Percentiles rank a stretch among this genome's conserved stretches.
These are phyloP conservation scores for Malurus cyaneus DNA, from an alignment of 2,113 vertebrate genomes.

Conservation along the genomic window DNA sequence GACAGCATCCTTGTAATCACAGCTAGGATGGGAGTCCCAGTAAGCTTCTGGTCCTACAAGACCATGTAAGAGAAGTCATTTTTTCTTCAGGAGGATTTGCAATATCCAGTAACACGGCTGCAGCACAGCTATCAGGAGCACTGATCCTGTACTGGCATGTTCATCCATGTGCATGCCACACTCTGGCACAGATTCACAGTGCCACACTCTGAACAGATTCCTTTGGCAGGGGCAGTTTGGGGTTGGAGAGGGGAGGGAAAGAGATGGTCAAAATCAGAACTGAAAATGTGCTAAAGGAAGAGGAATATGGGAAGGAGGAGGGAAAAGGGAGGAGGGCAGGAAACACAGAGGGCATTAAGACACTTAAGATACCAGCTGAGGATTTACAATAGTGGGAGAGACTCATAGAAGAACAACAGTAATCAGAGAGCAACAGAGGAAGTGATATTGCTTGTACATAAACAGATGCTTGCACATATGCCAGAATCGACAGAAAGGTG, in stretches of 20 bases:
- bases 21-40: neutral
- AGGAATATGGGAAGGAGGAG: neutral
- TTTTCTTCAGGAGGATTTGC: neutral
- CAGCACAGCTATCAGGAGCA: neutral
- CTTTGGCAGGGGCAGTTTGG: neutral
- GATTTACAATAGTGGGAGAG: neutral
- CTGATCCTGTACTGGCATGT: fast-evolving
- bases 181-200: too few species aligned
- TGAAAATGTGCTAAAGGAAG: neutral
- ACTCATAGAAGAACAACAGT: neutral
- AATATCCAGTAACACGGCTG: fast-evolving
- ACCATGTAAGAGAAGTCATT: neutral
- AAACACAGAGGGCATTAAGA: neutral
- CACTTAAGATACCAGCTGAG: neutral
- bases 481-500: neutral
- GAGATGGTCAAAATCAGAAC: neutral
- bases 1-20: neutral
- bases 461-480: neutral
- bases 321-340: neutral
- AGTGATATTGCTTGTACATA: neutral
- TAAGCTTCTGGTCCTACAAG: neutral
- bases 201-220: neutral
- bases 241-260: neutral
- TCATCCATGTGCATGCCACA: neutral
- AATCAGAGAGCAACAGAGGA: neutral